phyloP scores from a whole-genome alignment of 2,113 vertebrate species.

The Proterorhinus semilunaris region DNA sequence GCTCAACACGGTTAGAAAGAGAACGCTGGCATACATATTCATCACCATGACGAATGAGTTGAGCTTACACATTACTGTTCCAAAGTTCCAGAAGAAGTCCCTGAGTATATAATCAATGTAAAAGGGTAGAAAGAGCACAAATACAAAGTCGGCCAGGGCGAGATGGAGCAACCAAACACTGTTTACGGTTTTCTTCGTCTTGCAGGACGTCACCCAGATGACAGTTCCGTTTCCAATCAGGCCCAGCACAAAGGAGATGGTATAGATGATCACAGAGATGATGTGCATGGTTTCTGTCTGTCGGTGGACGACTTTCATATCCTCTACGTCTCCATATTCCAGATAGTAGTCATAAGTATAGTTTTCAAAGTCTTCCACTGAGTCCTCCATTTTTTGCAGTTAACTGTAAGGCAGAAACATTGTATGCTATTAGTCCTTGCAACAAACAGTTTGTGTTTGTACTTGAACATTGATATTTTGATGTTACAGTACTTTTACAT shows the following conservation, averaged over 20 bases:
- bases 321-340: conserved; percentile 68
- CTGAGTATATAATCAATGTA: conserved; percentile 88
- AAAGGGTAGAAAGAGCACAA: conserved; percentile 90
- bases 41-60: conserved; percentile 89
- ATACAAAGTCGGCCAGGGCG: conserved; percentile 91
- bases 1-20: conserved; percentile 90
- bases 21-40: conserved; percentile 97
- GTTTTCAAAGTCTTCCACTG: conserved; percentile 61
- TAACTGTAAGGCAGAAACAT: conserved; percentile 18
- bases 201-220: conserved; percentile 91
- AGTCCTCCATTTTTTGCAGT: conserved; percentile 40
- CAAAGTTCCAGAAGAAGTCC: conserved; percentile 93
- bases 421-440: too few relatives aligned
- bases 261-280: conserved; percentile 85
- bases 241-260: conserved; percentile 85
- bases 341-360: conserved; percentile 61
- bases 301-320: conserved; percentile 46
- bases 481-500: too few relatives aligned
- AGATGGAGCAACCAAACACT: conserved; percentile 92
- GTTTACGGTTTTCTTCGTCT: conserved; percentile 88
- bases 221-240: conserved; percentile 88
- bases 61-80: conserved; percentile 85
- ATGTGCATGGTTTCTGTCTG: conserved; percentile 79
- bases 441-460: neutral
- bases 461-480: neutral